phyloP scores from a whole-genome alignment of 2,797 vertebrate species.

The Acanthis flammea region DNA sequence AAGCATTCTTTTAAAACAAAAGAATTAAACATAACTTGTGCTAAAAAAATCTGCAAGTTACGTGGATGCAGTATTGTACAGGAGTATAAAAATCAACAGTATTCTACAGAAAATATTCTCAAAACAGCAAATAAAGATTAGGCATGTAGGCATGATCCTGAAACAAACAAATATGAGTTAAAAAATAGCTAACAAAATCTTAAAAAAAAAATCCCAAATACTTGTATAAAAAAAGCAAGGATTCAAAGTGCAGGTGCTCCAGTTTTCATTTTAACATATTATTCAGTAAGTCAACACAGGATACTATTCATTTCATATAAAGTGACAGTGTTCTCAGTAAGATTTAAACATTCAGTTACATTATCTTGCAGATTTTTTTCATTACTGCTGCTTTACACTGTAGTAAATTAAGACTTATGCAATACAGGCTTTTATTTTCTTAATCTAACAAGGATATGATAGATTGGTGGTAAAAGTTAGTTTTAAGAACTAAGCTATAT shows the following conservation, averaged over 20 bases:
- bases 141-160: conserved; percentile 26
- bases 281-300: conserved; percentile 62
- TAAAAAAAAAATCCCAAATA: neutral
- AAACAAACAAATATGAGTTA: neutral
- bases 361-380: conserved; percentile 51
- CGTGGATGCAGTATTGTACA: conserved; percentile 28
- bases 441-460: conserved; percentile 54
- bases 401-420: conserved; percentile 57
- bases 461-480: conserved; percentile 59
- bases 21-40: conserved; percentile 61
- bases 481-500: conserved; percentile 57
- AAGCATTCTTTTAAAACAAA: conserved; percentile 74
- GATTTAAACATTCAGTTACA: conserved; percentile 72
- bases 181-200: neutral
- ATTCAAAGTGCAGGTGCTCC: conserved; percentile 87
- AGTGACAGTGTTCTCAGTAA: conserved; percentile 74
- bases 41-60: conserved; percentile 62
- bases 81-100: conserved; percentile 58
- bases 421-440: conserved; percentile 55
- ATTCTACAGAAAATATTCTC: conserved; percentile 34
- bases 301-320: conserved; percentile 69
- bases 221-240: conserved; percentile 63
- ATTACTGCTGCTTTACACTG: conserved; percentile 60
- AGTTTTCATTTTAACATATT: conserved; percentile 70
- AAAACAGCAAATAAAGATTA: conserved; percentile 59